phyloP scores from a whole-genome alignment of 2,113 vertebrate species.

The Pelvicachromis taeniatus region DNA sequence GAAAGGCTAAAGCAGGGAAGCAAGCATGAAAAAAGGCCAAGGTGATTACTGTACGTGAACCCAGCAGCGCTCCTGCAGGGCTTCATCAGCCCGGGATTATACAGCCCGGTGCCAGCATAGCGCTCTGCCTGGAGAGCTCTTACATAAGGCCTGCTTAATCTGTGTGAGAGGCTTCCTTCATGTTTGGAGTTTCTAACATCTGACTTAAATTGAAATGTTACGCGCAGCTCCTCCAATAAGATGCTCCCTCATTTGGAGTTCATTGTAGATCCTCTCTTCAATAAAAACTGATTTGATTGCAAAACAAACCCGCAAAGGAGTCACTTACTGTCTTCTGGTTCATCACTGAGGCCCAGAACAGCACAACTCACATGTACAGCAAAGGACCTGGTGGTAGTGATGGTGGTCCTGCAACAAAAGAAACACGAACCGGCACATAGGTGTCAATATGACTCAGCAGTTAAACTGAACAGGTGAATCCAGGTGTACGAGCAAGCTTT shows the following conservation, averaged over 20 bases:
- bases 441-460: not conserved
- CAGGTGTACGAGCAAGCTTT: not conserved
- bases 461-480: not conserved
- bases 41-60: constrained; percentile 45
- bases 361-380: not conserved
- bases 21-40: constrained; percentile 12
- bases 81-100: constrained; percentile 52
- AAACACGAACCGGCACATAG: not conserved
- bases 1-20: not conserved
- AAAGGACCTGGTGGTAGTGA: not conserved
- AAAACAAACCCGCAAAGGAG: not conserved
- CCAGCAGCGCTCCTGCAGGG: not conserved
- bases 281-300: not conserved
- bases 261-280: not conserved
- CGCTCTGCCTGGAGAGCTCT: constrained; percentile 7
- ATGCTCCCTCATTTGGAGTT: not conserved
- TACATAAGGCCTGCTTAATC: constrained; percentile 62
- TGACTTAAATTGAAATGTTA: not conserved
- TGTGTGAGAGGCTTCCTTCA: not conserved
- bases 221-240: not conserved
- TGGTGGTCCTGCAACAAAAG: not conserved
- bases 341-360: not conserved
- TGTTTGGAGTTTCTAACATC: not conserved
- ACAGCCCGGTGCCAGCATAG: constrained; percentile 9
- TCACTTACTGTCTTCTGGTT: not conserved